phyloP scores from a whole-genome alignment of 2,888 invertebrate species.

The Bugulina stolonifera region DNA sequence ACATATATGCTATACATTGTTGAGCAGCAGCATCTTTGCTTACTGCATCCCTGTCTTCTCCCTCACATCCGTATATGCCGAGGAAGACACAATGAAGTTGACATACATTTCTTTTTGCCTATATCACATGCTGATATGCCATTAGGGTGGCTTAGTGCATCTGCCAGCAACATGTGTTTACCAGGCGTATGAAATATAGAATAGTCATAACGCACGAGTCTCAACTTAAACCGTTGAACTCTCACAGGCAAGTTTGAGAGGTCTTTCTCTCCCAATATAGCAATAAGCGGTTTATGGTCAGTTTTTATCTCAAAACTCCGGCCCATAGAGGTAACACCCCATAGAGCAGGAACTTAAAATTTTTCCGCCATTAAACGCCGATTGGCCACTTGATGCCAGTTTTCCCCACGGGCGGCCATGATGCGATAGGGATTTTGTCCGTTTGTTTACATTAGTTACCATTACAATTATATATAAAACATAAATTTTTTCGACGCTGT shows the following conservation, averaged over 20 bases:
- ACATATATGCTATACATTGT: not conserved
- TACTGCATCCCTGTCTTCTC: not conserved
- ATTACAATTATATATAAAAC: too few relatives aligned
- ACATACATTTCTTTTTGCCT: not conserved
- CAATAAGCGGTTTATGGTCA: conserved; percentile 48
- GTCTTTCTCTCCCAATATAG: conserved; percentile 42
- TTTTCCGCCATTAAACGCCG: too few relatives aligned
- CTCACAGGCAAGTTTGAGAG: conserved; percentile 45
- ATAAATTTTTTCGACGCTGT: too few relatives aligned
- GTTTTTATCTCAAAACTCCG: conserved; percentile 39
- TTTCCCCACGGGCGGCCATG: too few relatives aligned
- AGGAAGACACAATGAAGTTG: not conserved
- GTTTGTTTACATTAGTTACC: too few relatives aligned
- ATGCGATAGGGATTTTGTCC: too few relatives aligned
- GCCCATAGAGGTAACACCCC: too few relatives aligned
- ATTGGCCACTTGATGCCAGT: too few relatives aligned
- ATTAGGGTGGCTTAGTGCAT: conserved; percentile 35
- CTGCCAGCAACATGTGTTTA: conserved; percentile 38
- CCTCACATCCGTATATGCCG: not conserved
- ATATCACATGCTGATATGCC: too few relatives aligned
- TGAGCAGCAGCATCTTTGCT: not conserved
- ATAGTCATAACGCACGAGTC: conserved; percentile 38
- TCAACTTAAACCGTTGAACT: conserved; percentile 44
- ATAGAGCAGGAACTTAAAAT: too few relatives aligned
- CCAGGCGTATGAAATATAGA: conserved; percentile 38